Evolutionary conservation across 1,140 invertebrate species (phyloP), one percentile per base, ranked within the genome.

Genomic region (Lutraria rhynchaena): DNA sequence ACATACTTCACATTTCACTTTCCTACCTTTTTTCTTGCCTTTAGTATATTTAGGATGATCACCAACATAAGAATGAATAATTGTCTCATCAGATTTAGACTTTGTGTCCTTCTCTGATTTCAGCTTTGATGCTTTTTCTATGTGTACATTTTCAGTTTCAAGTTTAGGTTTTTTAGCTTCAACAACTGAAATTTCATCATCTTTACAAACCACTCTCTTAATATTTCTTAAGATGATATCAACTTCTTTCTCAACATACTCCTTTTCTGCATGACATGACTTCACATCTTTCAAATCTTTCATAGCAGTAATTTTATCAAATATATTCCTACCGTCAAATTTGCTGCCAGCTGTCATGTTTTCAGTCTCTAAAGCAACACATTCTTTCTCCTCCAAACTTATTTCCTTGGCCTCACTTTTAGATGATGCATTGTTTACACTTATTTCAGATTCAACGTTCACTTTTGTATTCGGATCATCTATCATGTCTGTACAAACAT

Each of bases 1-100:
- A 60, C 76, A 80, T 57, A 80, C 44, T 49, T 80, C 76, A 70
- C 76, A 80, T 29, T 80, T 80, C 19, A 67, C 63, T 58, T 67
- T 69, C 41, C 57, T 80, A 3, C 63, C 65, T 80, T 80, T 80
- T 29, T 70, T 80, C 41, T 80, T 80, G 1, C 63, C 61, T 80
- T 70, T 80, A 22, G 61, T 55, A 31, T 75, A 37, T 31, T n/a
- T 29, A 33, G 29, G 1, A 46, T 49, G 24, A 19, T 15, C 44
- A 22, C n/a, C 17, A 29, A 24, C 5, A n/a, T n/a, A n/a, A n/a
- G n/a, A n/a, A n/a, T n/a, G n/a, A n/a, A n/a, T n/a, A 29, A 13
- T n/a, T 22, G 0, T 19, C 19, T 31, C n/a, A 4, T 27, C 4
- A 35, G 27, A n/a, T 70, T 31, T 29, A 41, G 29, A 1, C 13